Conservation (phyloP, 1,140 invertebrate species). For the Marisa cornuarietis region DNA sequence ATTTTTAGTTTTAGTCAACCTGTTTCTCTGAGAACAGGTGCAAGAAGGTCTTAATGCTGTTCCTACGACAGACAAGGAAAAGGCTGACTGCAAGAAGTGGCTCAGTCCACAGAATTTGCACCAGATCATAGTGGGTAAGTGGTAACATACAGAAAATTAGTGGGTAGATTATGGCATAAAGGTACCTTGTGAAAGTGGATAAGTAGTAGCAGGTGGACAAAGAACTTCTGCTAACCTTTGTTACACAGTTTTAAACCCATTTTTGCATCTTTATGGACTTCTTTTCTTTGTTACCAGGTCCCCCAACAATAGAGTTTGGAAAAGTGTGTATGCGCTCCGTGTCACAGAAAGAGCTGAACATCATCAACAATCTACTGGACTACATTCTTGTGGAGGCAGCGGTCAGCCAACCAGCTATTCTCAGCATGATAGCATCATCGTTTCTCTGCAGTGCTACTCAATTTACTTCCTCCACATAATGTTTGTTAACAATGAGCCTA, state of each 20-base stretch:
- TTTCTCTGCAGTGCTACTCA: too few relatives aligned
- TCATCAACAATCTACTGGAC: slow-evolving; percentile 63
- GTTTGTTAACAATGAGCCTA: too few relatives aligned
- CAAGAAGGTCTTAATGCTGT: slow-evolving; percentile 62
- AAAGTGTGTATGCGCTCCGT: slow-evolving; percentile 62
- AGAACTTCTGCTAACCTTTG: too few relatives aligned
- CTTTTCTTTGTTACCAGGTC: slow-evolving; percentile 48
- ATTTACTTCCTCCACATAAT: too few relatives aligned
- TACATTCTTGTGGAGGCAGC: slow-evolving; percentile 60
- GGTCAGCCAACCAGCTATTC: slow-evolving; percentile 40
- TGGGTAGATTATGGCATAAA: too few relatives aligned
- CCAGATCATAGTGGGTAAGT: slow-evolving; percentile 62
- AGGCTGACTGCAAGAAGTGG: slow-evolving; percentile 56
- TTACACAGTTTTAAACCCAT: neutral
- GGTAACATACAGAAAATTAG: neutral
- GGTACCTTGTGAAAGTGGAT: too few relatives aligned
- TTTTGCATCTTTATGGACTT: neutral
- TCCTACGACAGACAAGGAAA: slow-evolving; percentile 57
- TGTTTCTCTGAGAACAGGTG: slow-evolving; percentile 33
- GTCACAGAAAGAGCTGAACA: slow-evolving; percentile 56
- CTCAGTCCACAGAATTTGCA: slow-evolving; percentile 62
- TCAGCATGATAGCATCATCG: neutral
- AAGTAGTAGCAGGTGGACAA: too few relatives aligned
- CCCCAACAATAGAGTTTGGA: slow-evolving; percentile 62
- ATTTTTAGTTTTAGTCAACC: too few relatives aligned